Evolutionary conservation across 1,140 invertebrate genomes (phyloP).

Genomic region (Hycleus cichorii): DNA sequence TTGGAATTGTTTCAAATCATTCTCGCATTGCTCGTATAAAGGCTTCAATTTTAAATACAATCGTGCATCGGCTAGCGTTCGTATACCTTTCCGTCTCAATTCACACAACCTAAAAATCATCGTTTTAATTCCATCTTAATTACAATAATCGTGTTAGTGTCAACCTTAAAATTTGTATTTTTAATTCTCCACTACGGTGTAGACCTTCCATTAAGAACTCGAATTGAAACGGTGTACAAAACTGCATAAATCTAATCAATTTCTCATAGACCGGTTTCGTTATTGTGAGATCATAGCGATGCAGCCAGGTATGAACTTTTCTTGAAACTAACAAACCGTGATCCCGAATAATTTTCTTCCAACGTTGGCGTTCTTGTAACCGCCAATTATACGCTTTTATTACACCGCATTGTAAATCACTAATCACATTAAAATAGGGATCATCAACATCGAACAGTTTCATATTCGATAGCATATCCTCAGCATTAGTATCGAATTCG

Average conservation of each 20-base stretch:
- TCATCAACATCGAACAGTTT: conserved; percentile 47
- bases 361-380: conserved; percentile 60
- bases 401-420: conserved; percentile 60
- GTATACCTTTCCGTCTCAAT: conserved; percentile 65
- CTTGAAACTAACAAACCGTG: conserved; percentile 73
- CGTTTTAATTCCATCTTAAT: background rate
- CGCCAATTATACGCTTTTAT: conserved; percentile 62
- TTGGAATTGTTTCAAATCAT: conserved; percentile 43
- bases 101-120: conserved; percentile 49
- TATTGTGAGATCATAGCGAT: conserved; percentile 58
- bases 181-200: conserved; percentile 60
- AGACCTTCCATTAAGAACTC: conserved; percentile 71
- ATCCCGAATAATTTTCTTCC: conserved; percentile 63
- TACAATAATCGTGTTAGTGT: background rate
- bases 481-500: conserved; percentile 77
- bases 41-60: conserved; percentile 60
- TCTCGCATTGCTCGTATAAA: conserved; percentile 50
- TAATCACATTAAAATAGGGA: conserved; percentile 47
- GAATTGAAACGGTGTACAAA: conserved; percentile 65
- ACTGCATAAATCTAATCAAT: conserved; percentile 63
- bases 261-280: conserved; percentile 54
- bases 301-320: conserved; percentile 53
- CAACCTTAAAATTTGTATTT: conserved; percentile 51
- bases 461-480: conserved; percentile 61
- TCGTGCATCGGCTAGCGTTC: conserved; percentile 53